Base-by-base conservation (phyloP, 2,888 invertebrate species). In the Myopa tessellatipennis region DNA sequence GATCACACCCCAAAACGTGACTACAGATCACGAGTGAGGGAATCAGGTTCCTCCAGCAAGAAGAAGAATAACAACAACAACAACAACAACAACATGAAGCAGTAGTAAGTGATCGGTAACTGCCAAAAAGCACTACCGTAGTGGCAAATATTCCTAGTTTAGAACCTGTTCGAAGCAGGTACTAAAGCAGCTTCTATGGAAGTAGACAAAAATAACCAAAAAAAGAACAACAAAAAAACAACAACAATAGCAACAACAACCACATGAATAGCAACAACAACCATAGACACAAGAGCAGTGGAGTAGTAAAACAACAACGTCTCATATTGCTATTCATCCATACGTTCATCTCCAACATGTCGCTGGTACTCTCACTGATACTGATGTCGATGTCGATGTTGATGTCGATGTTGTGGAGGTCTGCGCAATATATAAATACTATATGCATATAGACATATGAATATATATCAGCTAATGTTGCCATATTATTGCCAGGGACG, bases 1-100 rank as follows among this genome's bases (percentile, higher is more conserved):
- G 86, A 86, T 86, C 86, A 86, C 86, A 86, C 86, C 86, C 86
- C 84, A 83, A 86, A 86, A 86, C 86, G 86, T 86, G 86, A 86
- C 85, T 83, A 80, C 79, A 82, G 83, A 85, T 86, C 86, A 86
- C 86, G 86, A 85, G 80, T 77, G 77, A 79, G 78, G 78, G 80
- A 82, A 81, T 81, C 82, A 81, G 81, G 81, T 81, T 81, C 80
- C 81, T 81, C 80, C 81, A 80, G 38, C 74, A 74, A n/a, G 69
- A 74, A 69, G 18, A 65, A 65, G 40, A 74, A 45, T 58, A 65
- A 65, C 70, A 63, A 70, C 34, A 50, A 18, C 50, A 63, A 73
- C 68, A 50, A 68, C 77, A 68, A 77, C 74, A 63, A 63, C 69
- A 61, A 60, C 45, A 73, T 50, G 79, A 79, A 74, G 65, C 74